Evolutionary conservation across 2,888 invertebrate species (phyloP).

Genomic region (Aphidoletes aphidimyza): DNA sequence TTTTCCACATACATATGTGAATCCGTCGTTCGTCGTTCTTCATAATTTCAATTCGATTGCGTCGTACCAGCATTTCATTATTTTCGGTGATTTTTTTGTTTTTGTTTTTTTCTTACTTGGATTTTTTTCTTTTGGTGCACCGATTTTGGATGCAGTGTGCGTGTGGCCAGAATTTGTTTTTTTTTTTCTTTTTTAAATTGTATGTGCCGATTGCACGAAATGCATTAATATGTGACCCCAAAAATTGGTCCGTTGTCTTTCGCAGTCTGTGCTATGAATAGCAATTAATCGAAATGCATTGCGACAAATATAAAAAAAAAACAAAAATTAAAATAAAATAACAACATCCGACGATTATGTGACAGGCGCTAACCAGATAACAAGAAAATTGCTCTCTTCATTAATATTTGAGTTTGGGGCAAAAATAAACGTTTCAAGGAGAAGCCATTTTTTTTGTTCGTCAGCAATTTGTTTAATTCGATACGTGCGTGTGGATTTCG

Average conservation of each 20-base stretch:
- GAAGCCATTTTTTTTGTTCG: not conserved
- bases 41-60: slow-evolving; percentile 2
- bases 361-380: slow-evolving; percentile 46
- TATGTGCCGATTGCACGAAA: not conserved
- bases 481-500: not conserved
- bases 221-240: slow-evolving; percentile 21
- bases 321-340: too few species aligned
- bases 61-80: too few species aligned
- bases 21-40: not conserved
- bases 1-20: not conserved
- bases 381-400: not conserved
- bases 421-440: not conserved
- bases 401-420: not conserved
- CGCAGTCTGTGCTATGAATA: not conserved
- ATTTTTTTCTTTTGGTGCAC: too few species aligned
- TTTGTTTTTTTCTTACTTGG: not conserved
- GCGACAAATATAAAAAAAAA: not conserved
- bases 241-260: slow-evolving; percentile 17
- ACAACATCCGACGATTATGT: not conserved
- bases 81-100: not conserved
- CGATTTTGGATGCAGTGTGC: not conserved
- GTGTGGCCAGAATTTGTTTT: slow-evolving; percentile 13
- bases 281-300: not conserved
- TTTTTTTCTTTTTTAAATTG: too few species aligned
- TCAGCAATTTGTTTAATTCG: not conserved